Evolutionary conservation across 2,113 vertebrate genomes (phyloP).

Genomic region (Prolemur simus): DNA sequence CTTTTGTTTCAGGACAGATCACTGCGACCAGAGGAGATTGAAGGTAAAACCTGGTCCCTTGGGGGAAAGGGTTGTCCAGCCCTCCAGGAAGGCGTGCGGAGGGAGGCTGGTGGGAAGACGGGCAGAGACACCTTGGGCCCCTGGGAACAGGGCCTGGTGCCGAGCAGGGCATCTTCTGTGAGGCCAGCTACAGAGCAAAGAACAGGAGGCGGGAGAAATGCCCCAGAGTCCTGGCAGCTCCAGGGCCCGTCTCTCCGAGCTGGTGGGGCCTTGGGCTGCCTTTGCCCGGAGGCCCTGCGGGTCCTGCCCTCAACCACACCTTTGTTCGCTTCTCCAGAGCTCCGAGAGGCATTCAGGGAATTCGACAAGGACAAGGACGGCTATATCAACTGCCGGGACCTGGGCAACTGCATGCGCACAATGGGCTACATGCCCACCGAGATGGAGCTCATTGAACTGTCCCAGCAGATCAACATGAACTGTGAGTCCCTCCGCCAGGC

Average conservation of each 20-base stretch:
- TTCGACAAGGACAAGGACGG: conserved; percentile 99
- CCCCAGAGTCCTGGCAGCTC: background rate
- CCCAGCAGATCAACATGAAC: conserved; percentile 99
- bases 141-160: background rate
- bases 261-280: background rate
- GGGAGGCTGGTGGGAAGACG: background rate
- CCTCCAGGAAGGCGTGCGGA: background rate
- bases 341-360: conserved; percentile 96
- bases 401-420: conserved; percentile 99
- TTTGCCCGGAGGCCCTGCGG: background rate
- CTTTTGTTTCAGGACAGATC: conserved; percentile 93
- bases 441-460: conserved; percentile 99
- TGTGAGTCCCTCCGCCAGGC: conserved; percentile 82
- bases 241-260: background rate
- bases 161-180: background rate
- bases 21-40: conserved; percentile 96
- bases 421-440: conserved; percentile 99
- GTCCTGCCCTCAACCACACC: background rate
- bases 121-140: background rate
- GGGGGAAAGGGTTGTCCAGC: background rate
- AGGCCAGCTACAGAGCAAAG: background rate
- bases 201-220: background rate
- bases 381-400: conserved; percentile 97
- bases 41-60: conserved; percentile 87
- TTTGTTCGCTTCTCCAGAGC: conserved; percentile 84